These are phyloP conservation scores for Cataglyphis cursor DNA, from an alignment of 2,888 invertebrate genomes.

Conservation along the genomic window DNA sequence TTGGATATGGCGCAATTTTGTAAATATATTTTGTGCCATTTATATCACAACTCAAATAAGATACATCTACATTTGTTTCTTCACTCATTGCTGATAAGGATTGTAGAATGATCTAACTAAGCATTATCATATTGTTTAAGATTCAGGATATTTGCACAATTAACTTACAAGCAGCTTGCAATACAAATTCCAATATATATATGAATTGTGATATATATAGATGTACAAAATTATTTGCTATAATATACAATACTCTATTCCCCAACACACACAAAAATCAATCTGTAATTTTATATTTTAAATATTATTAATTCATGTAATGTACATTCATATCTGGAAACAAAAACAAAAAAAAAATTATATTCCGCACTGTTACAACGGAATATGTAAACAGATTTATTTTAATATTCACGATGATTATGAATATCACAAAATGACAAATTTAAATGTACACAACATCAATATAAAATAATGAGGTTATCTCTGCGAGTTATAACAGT, in stretches of 20 bases:
- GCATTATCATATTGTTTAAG: slow-evolving; percentile 27
- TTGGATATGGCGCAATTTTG: slow-evolving; percentile 72
- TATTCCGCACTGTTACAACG: not conserved
- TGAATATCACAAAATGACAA: slow-evolving; percentile 9
- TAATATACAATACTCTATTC: not conserved
- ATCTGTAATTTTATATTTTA: not conserved
- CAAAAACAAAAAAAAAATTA: not conserved
- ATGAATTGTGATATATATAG: not conserved
- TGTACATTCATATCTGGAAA: not conserved
- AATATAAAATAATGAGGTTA: slow-evolving; percentile 67
- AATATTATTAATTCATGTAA: not conserved
- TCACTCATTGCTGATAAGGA: slow-evolving; percentile 71
- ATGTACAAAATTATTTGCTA: not conserved
- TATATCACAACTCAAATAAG: slow-evolving; percentile 81
- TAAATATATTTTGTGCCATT: slow-evolving; percentile 81
- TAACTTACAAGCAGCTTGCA: slow-evolving; percentile 59
- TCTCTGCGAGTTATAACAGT: slow-evolving; percentile 48
- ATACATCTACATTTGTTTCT: slow-evolving; percentile 70
- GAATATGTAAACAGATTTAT: not conserved
- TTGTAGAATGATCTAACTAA: slow-evolving; percentile 27
- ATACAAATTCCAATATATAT: slow-evolving; percentile 43
- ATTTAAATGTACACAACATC: not conserved
- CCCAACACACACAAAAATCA: not conserved
- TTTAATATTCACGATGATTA: not conserved
- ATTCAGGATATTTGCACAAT: slow-evolving; percentile 53